A percentile compares a stretch with the other conserved stretches of the same genome.
Evolutionary conservation across 2,888 invertebrate genomes (phyloP).

Genomic region (Perithous albicinctus): DNA sequence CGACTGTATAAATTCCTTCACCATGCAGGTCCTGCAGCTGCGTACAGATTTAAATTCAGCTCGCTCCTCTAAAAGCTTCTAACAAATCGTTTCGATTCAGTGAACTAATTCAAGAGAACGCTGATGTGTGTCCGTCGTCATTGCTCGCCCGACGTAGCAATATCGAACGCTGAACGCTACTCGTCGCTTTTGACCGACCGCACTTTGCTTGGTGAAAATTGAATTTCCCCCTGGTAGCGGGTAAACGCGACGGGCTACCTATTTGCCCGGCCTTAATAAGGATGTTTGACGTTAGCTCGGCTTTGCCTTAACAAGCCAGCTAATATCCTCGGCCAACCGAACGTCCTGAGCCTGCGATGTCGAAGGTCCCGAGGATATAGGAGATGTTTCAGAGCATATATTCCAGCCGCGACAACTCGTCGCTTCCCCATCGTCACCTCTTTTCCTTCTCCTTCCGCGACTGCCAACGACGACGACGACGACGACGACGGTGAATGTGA

Average conservation of each 20-base stretch:
- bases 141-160: slow-evolving; percentile 61
- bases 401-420: slow-evolving; percentile 12
- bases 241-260: slow-evolving; percentile 72
- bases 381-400: slow-evolving; percentile 69
- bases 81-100: slow-evolving; percentile 17
- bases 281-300: slow-evolving; percentile 78
- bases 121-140: slow-evolving; percentile 5
- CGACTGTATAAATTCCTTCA: too few relatives aligned
- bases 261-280: slow-evolving; percentile 81
- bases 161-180: slow-evolving; percentile 69
- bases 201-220: slow-evolving; percentile 78
- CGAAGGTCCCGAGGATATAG: background rate
- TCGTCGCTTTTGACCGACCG: slow-evolving; percentile 76
- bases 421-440: slow-evolving; percentile 20
- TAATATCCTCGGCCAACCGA: slow-evolving; percentile 76
- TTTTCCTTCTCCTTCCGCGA: slow-evolving; percentile 55
- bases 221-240: slow-evolving; percentile 74
- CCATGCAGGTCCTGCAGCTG: too few relatives aligned
- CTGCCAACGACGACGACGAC: slow-evolving; percentile 47
- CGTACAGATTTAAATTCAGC: too few relatives aligned
- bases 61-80: background rate
- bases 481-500: slow-evolving; percentile 70
- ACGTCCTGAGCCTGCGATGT: slow-evolving; percentile 16
- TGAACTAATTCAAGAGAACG: background rate
- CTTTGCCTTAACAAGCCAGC: slow-evolving; percentile 81